Percentiles rank a stretch among this genome's conserved stretches.
Evolutionary conservation across 1,140 invertebrate genomes (phyloP).

Genomic region (Drosophila triauraria): DNA sequence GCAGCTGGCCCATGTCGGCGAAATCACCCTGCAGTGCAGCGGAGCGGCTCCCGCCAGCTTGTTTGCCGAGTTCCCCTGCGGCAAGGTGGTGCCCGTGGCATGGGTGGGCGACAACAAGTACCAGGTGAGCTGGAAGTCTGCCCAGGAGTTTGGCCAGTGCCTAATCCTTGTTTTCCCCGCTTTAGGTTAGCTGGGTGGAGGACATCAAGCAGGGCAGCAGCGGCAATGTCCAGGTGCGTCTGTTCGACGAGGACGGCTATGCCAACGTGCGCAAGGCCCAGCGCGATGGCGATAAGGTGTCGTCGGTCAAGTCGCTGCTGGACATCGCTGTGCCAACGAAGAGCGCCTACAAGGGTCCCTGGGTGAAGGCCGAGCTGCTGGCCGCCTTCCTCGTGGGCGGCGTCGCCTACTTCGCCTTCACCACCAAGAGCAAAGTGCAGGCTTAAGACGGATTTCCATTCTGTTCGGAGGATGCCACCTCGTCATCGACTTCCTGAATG

Average conservation of each 20-base stretch:
- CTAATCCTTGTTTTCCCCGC: conserved; percentile 39
- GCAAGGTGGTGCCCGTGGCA: conserved; percentile 92
- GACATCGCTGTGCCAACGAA: conserved; percentile 92
- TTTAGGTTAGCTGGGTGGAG: conserved; percentile 95
- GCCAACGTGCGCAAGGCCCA: conserved; percentile 91
- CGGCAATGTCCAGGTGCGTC: conserved; percentile 91
- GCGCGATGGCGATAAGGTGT: conserved; percentile 89
- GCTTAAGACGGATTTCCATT: conserved; percentile 40
- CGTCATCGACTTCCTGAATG: conserved; percentile 68
- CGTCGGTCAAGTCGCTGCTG: conserved; percentile 90
- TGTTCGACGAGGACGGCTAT: conserved; percentile 97
- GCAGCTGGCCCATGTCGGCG: conserved; percentile 92
- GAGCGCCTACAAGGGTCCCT: conserved; percentile 95
- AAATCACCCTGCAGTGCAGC: conserved; percentile 90
- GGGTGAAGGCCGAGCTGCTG: conserved; percentile 96
- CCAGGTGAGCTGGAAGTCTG: conserved; percentile 50
- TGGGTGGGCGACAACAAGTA: conserved; percentile 87
- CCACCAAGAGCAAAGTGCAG: conserved; percentile 91
- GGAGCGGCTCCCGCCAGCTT: conserved; percentile 88
- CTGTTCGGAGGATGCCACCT: conserved; percentile 17
- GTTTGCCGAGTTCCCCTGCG: conserved; percentile 93
- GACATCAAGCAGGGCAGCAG: conserved; percentile 92
- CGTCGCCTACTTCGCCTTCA: conserved; percentile 94
- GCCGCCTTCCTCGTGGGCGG: conserved; percentile 91
- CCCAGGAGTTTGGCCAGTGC: not conserved